Conservation (phyloP, 1,140 invertebrate genomes). For the Drosophila hydei region DNA sequence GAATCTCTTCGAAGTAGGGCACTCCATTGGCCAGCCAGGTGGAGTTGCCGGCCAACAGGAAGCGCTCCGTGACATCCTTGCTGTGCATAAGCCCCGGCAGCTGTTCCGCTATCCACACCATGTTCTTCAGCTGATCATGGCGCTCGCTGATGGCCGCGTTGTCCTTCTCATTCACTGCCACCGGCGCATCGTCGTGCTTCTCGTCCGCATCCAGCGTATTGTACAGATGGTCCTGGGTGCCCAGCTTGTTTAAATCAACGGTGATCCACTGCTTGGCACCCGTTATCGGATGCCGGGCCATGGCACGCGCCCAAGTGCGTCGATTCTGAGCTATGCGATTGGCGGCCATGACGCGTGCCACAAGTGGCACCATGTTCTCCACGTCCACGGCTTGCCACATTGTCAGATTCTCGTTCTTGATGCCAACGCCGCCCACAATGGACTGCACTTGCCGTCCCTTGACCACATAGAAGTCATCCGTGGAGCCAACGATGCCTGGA, state of each 20-base stretch:
- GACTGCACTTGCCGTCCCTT: conserved; percentile 85
- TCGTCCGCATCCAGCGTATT: conserved; percentile 61
- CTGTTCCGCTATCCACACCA: conserved; percentile 93
- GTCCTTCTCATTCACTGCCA: conserved; percentile 83
- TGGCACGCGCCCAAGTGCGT: conserved; percentile 88
- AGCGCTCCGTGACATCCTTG: conserved; percentile 88
- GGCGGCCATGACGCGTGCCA: conserved; percentile 92
- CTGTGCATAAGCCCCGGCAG: conserved; percentile 88
- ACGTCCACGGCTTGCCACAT: conserved; percentile 85
- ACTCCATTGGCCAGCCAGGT: conserved; percentile 93
- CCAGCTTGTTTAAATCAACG: conserved; percentile 88
- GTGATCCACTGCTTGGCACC: conserved; percentile 96
- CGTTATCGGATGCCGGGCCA: conserved; percentile 90
- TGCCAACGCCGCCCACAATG: conserved; percentile 86
- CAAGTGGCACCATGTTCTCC: conserved; percentile 88
- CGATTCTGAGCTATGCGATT: conserved; percentile 91
- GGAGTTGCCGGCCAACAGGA: conserved; percentile 86
- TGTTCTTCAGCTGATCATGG: conserved; percentile 85
- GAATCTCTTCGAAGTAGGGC: conserved; percentile 88
- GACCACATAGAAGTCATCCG: conserved; percentile 93
- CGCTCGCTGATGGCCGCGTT: conserved; percentile 65
- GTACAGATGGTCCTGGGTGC: conserved; percentile 62
- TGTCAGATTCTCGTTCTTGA: conserved; percentile 85
- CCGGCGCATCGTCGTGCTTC: conserved; percentile 84
- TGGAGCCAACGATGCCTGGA: conserved; percentile 93